Conservation (phyloP, 2,888 invertebrate species). For the Zhuqinia jingwanae region DNA sequence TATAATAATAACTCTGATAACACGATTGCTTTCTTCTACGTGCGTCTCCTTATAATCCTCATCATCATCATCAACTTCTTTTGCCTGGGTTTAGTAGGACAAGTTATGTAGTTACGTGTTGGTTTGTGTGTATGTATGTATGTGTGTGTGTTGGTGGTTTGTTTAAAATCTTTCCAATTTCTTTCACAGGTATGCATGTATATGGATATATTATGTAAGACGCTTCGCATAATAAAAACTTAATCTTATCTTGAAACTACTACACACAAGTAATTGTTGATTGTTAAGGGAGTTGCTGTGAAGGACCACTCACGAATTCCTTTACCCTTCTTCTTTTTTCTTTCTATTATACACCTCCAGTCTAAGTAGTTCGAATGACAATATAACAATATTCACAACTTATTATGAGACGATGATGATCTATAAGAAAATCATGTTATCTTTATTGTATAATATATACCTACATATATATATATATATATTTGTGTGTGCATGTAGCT, state of each 20-base stretch:
- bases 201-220: too few species aligned
- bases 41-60: conserved; percentile 36
- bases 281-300: conserved; percentile 60
- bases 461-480: too few species aligned
- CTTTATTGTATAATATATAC: too few species aligned
- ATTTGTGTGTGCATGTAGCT: conserved; percentile 24
- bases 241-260: conserved; percentile 57
- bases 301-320: conserved; percentile 71
- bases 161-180: conserved; percentile 24
- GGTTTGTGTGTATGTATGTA: too few species aligned
- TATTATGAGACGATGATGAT: conserved; percentile 50
- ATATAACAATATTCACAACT: conserved; percentile 41
- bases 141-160: conserved; percentile 54
- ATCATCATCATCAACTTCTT: too few species aligned
- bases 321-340: conserved; percentile 37
- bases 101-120: background rate
- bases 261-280: conserved; percentile 59
- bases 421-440: too few species aligned
- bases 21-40: conserved; percentile 43
- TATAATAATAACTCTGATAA: conserved; percentile 52
- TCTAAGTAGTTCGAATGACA: conserved; percentile 48
- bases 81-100: too few species aligned
- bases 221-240: conserved; percentile 39
- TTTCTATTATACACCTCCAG: background rate
- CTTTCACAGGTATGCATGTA: background rate